Evolutionary conservation across 1,140 invertebrate species (phyloP).

Genomic region (Cotesia vestalis): DNA sequence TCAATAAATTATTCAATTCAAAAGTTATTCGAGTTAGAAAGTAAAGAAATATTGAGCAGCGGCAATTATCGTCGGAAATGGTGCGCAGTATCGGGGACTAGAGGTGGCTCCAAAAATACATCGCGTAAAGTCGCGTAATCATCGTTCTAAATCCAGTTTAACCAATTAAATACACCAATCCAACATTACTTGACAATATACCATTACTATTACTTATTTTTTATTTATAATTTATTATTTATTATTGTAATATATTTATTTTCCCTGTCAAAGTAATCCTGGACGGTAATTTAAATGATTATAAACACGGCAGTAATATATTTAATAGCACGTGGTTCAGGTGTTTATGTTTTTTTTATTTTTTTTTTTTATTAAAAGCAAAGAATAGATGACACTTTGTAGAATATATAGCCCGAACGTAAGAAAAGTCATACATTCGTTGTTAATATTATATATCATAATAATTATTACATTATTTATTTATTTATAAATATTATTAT

Average conservation of each 20-base stretch:
- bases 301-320: constrained; percentile 30
- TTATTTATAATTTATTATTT: constrained; percentile 6
- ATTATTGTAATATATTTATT: neutral
- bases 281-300: constrained; percentile 19
- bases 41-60: too few species aligned
- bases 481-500: constrained; percentile 7
- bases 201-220: too few species aligned
- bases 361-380: neutral
- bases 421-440: constrained; percentile 27
- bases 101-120: constrained; percentile 30
- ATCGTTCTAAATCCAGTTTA: constrained; percentile 25
- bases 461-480: neutral
- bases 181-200: constrained; percentile 12
- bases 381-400: constrained; percentile 5
- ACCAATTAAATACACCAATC: constrained; percentile 21
- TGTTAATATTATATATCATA: neutral
- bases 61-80: constrained; percentile 18
- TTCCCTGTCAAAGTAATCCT: neutral
- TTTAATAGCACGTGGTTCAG: constrained; percentile 26
- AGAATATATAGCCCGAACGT: neutral
- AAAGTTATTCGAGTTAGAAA: too few species aligned
- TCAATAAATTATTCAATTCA: too few species aligned
- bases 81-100: constrained; percentile 23
- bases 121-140: constrained; percentile 17
- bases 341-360: constrained; percentile 16